phyloP scores from a whole-genome alignment of 1,140 invertebrate species.

The Drosophila virilis region DNA sequence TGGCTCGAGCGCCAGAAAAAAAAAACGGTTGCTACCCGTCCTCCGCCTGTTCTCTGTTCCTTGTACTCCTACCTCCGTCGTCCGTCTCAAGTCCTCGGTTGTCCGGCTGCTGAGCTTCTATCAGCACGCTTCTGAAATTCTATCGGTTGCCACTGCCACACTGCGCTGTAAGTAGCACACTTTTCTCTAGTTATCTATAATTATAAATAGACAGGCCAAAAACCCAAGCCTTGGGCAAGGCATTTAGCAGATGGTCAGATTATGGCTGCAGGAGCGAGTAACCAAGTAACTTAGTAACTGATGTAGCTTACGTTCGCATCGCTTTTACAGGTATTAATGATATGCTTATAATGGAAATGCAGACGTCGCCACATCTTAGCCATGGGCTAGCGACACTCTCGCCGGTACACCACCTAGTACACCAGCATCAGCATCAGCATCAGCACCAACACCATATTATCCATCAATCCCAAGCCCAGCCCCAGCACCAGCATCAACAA shows the following conservation, averaged over 20 bases:
- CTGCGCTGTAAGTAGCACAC: conserved; percentile 1
- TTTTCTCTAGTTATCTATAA: conserved; percentile 40
- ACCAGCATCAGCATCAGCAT: conserved; percentile 61
- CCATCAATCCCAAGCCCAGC: conserved; percentile 37
- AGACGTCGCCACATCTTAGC: conserved; percentile 68
- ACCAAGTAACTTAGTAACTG: conserved; percentile 13
- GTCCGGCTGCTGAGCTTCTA: neutral
- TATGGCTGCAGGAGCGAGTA: neutral
- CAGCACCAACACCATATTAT: conserved; percentile 57
- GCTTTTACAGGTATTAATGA: conserved; percentile 53
- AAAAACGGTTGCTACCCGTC: neutral
- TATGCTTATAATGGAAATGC: conserved; percentile 82
- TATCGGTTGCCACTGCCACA: no score
- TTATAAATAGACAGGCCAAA: conserved; percentile 25
- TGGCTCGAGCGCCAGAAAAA: conserved; percentile 24
- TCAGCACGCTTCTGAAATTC: neutral
- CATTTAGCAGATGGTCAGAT: neutral
- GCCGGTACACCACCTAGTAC: conserved; percentile 35
- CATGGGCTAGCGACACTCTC: conserved; percentile 66
- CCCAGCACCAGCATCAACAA: conserved; percentile 38
- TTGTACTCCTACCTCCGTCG: no score
- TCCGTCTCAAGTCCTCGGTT: neutral
- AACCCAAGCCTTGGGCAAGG: neutral
- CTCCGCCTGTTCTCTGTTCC: no score
- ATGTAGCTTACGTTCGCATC: conserved; percentile 18